A percentile compares a stretch with the other conserved stretches of the same genome.
phyloP scores from a whole-genome alignment of 2,113 vertebrate genomes.

The Microtus oregoni region DNA sequence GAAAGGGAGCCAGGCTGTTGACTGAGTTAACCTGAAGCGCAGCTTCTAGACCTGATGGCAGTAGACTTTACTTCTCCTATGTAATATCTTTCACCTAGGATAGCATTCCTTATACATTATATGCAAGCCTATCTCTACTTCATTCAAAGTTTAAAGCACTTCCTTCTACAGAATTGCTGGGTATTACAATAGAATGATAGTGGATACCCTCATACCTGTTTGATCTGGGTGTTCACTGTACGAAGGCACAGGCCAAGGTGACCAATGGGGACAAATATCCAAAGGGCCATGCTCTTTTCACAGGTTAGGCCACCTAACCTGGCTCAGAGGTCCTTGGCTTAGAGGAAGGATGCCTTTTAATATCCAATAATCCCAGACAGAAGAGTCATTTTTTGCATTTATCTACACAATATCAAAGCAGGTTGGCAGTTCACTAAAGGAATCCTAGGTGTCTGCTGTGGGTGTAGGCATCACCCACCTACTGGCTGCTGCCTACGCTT shows the following conservation, averaged over 20 bases:
- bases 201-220: background rate
- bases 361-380: accelerated
- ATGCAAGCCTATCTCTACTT: background rate
- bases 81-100: background rate
- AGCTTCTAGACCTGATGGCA: background rate
- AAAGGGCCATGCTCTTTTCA: background rate
- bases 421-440: background rate
- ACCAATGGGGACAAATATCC: background rate
- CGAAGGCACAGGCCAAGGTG: background rate
- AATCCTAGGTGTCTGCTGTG: background rate
- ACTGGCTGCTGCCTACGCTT: no score
- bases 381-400: background rate
- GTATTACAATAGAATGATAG: background rate
- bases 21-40: background rate
- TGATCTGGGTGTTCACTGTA: background rate
- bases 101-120: background rate
- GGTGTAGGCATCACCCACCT: background rate
- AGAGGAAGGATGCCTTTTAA: background rate
- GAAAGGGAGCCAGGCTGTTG: background rate
- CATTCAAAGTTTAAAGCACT: conserved; percentile 24
- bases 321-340: background rate
- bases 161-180: background rate
- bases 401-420: background rate
- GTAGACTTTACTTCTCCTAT: background rate
- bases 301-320: background rate